A percentile compares a stretch with the other conserved stretches of the same genome.
Evolutionary conservation across 2,888 invertebrate species (phyloP).

Genomic region (Altica lythri): DNA sequence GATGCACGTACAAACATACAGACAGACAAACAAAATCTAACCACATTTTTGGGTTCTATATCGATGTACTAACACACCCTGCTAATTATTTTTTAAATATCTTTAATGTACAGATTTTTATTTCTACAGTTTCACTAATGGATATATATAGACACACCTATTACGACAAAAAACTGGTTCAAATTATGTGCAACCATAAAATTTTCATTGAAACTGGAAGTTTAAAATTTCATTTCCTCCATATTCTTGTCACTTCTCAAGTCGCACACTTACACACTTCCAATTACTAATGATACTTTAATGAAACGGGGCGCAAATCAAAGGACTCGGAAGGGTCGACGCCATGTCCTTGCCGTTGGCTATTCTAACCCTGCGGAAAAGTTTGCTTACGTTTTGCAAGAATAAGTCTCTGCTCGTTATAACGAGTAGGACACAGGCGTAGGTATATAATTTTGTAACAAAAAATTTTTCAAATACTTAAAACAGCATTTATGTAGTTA

Average conservation of each 20-base stretch:
- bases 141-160: background rate
- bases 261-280: slow-evolving; percentile 14
- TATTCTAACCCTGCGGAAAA: slow-evolving; percentile 17
- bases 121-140: background rate
- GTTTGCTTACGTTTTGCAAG: slow-evolving; percentile 12
- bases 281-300: slow-evolving; percentile 19
- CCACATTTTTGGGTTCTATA: too few relatives aligned
- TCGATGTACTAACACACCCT: too few relatives aligned
- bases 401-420: slow-evolving; percentile 19
- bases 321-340: slow-evolving; percentile 6
- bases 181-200: too few relatives aligned
- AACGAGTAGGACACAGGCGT: slow-evolving; percentile 1
- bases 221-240: slow-evolving; percentile 2
- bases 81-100: too few relatives aligned
- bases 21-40: too few relatives aligned
- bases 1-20: too few relatives aligned
- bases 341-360: background rate
- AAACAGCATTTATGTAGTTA: too few relatives aligned
- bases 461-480: background rate
- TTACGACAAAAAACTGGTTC: too few relatives aligned
- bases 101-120: background rate
- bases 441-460: too few relatives aligned
- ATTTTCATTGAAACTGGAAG: background rate
- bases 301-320: slow-evolving; percentile 17
- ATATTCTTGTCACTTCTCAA: slow-evolving; percentile 18